phyloP scores from a whole-genome alignment of 2,797 vertebrate species.

The Glossophaga mutica region DNA sequence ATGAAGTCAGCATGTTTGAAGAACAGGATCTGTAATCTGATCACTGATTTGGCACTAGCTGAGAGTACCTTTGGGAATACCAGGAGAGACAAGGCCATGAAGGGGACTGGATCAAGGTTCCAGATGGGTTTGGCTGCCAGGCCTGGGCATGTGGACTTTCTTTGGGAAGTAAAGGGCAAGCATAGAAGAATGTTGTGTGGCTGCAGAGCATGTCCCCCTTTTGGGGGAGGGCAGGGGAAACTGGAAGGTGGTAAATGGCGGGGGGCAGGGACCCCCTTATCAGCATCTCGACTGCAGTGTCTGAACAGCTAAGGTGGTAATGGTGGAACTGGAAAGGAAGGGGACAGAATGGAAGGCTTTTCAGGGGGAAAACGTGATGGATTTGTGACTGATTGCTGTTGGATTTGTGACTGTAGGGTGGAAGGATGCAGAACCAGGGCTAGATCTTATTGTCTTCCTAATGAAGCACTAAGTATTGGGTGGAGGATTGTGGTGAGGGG shows the following conservation, averaged over 20 bases:
- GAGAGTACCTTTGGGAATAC: background rate
- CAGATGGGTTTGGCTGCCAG: background rate
- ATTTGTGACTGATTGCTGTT: background rate
- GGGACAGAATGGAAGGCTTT: background rate
- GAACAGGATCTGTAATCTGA: background rate
- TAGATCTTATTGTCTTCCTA: background rate
- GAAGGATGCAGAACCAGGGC: background rate
- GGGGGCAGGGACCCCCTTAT: background rate
- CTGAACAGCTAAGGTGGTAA: background rate
- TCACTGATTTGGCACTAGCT: constrained; percentile 10
- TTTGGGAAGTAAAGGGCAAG: background rate
- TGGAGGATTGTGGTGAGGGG: background rate
- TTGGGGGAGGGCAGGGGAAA: background rate
- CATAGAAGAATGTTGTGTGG: background rate
- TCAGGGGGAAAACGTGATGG: background rate
- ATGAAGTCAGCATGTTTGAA: background rate
- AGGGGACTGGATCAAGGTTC: background rate
- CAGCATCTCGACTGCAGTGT: background rate
- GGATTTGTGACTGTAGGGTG: background rate
- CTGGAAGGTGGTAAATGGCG: background rate
- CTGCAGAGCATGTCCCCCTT: background rate
- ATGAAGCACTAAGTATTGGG: background rate
- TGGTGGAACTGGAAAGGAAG: background rate
- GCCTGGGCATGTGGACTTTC: background rate
- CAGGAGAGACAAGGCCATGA: background rate